phyloP scores from a whole-genome alignment of 2,797 vertebrate genomes.

The Apogon talboti region DNA sequence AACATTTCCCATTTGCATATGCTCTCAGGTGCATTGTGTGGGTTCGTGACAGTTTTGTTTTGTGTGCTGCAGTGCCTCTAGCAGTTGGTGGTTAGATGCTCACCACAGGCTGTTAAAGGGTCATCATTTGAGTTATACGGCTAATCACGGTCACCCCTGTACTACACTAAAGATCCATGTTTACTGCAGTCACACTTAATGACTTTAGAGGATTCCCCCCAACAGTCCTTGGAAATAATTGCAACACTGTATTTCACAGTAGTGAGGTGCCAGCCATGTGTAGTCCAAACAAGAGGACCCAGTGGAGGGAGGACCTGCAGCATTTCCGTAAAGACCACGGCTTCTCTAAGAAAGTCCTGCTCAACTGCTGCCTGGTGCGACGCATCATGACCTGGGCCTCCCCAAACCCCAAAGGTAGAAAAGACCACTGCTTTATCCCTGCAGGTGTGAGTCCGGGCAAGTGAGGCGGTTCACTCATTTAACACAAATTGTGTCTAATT shows the following conservation, averaged over 20 bases:
- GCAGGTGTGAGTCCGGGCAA: not conserved
- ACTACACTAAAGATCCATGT: not conserved
- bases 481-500: not conserved
- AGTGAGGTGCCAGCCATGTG: constrained; percentile 75
- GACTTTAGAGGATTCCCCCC: not conserved
- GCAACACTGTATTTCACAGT: constrained; percentile 53
- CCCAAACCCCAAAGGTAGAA: constrained; percentile 85
- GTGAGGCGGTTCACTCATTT: too few species aligned
- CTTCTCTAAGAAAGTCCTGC: constrained; percentile 85
- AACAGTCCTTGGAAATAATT: constrained; percentile 19
- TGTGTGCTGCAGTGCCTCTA: constrained; percentile 10
- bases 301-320: constrained; percentile 83
- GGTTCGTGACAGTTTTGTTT: constrained; percentile 26
- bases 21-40: constrained; percentile 15
- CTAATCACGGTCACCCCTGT: constrained; percentile 6
- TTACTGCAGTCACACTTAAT: not conserved
- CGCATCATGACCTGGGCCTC: constrained; percentile 86
- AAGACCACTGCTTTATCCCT: not conserved
- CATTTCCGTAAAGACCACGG: constrained; percentile 80
- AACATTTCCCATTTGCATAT: constrained; percentile 40
- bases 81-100: constrained; percentile 31
- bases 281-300: constrained; percentile 76
- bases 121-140: constrained; percentile 27
- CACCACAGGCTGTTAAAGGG: constrained; percentile 14
- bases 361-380: constrained; percentile 88